phyloP scores from a whole-genome alignment of 1,140 invertebrate species.

The Metaphire vulgaris region DNA sequence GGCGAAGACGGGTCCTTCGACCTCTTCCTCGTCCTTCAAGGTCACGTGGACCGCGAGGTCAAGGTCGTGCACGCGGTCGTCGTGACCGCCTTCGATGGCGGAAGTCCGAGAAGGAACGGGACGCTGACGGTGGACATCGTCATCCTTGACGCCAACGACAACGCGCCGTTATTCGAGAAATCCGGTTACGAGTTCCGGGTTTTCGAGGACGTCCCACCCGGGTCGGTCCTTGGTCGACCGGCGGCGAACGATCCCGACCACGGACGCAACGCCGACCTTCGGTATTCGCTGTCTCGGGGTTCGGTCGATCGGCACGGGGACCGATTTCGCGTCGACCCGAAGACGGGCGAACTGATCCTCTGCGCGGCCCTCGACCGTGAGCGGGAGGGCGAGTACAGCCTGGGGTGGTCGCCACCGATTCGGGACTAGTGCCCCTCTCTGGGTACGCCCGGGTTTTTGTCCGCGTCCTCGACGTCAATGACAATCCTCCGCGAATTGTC shows the following conservation, averaged over 20 bases:
- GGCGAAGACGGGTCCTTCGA: conserved; percentile 10
- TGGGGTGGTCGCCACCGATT: conserved; percentile 19
- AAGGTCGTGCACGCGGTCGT: conserved; percentile 68
- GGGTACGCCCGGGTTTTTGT: conserved; percentile 15
- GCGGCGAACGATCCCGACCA: conserved; percentile 79
- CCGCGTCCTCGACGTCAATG: conserved; percentile 26
- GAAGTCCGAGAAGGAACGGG: neutral
- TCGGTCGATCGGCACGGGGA: neutral
- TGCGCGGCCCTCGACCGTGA: conserved; percentile 12
- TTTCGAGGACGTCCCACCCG: conserved; percentile 3
- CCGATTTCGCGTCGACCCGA: neutral
- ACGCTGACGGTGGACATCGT: neutral
- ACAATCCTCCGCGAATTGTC: conserved; percentile 22
- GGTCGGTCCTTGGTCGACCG: conserved; percentile 68
- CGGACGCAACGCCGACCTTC: conserved; percentile 77
- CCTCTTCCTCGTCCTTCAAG: conserved; percentile 46
- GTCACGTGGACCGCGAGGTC: conserved; percentile 72
- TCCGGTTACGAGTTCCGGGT: conserved; percentile 6
- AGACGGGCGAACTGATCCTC: conserved; percentile 8
- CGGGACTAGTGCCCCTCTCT: neutral
- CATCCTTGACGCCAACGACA: conserved; percentile 19
- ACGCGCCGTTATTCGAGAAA: conserved; percentile 13
- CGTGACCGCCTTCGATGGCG: conserved; percentile 56
- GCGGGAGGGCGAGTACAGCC: neutral
- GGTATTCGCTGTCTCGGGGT: conserved; percentile 57